Evolutionary conservation across 1,140 invertebrate genomes (phyloP).

Genomic region (Diorhabda carinulata): DNA sequence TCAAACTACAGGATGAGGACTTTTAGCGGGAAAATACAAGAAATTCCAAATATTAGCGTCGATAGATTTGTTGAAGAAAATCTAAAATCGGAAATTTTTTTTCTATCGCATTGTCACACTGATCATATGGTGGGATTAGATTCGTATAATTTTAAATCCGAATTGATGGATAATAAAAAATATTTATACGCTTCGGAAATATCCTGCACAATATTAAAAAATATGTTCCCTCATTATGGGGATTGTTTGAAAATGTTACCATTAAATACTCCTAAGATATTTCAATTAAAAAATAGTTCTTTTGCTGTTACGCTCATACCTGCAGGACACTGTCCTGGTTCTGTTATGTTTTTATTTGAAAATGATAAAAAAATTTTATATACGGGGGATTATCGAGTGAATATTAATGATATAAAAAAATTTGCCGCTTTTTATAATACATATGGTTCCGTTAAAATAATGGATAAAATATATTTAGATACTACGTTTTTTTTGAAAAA

Average conservation of each 20-base stretch:
- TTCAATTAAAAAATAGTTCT: conserved; percentile 32
- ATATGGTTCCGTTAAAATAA: conserved; percentile 49
- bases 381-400: conserved; percentile 68
- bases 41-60: conserved; percentile 60
- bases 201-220: conserved; percentile 46
- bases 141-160: conserved; percentile 25
- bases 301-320: conserved; percentile 58
- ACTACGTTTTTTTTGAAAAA: conserved; percentile 61
- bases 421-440: conserved; percentile 53
- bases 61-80: conserved; percentile 58
- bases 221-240: conserved; percentile 25
- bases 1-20: conserved; percentile 53
- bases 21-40: conserved; percentile 57
- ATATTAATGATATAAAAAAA: conserved; percentile 52
- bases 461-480: conserved; percentile 65
- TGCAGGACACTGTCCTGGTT: conserved; percentile 69
- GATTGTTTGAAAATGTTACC: conserved; percentile 44
- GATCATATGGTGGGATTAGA: conserved; percentile 65
- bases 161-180: conserved; percentile 34
- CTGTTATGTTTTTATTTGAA: conserved; percentile 71
- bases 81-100: conserved; percentile 55
- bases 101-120: conserved; percentile 63
- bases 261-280: conserved; percentile 31
- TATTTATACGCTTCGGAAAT: conserved; percentile 51
- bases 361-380: conserved; percentile 54